Conservation (phyloP, 2,113 vertebrate species). For the Balaeniceps rex region DNA sequence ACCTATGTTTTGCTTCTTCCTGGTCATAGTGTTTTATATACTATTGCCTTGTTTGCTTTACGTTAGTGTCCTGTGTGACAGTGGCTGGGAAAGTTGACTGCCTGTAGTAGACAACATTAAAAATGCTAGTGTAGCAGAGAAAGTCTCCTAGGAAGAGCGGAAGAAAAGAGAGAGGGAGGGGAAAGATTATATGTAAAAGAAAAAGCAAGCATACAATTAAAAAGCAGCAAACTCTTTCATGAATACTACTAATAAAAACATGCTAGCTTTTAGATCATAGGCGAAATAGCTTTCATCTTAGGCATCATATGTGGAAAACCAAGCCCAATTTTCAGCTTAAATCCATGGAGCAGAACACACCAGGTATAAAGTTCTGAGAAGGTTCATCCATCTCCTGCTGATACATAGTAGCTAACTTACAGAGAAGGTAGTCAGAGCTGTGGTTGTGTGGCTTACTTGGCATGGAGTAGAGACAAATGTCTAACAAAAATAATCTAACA, state of each 20-base stretch:
- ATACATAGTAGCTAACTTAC: background rate
- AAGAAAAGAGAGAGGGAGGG: background rate
- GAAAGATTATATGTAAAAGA: background rate
- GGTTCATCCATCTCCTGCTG: background rate
- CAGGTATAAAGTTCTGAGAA: background rate
- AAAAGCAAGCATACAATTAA: background rate
- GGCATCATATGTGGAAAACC: background rate
- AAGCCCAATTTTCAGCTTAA: background rate
- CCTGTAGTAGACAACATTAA: background rate
- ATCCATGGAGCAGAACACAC: background rate
- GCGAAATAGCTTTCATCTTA: background rate
- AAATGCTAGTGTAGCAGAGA: background rate
- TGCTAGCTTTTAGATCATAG: background rate
- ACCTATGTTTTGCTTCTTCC: background rate
- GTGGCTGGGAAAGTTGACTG: background rate
- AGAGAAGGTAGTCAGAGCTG: background rate
- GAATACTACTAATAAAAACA: background rate
- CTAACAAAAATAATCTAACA: background rate
- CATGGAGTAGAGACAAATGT: accelerated
- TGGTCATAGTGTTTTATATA: background rate
- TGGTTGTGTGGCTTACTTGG: background rate
- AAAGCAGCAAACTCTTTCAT: background rate
- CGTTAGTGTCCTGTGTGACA: background rate
- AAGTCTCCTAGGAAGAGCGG: background rate
- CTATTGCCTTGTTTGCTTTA: background rate